Base-by-base conservation (phyloP, 1,140 invertebrate species). In the Branchinecta lindahli region DNA sequence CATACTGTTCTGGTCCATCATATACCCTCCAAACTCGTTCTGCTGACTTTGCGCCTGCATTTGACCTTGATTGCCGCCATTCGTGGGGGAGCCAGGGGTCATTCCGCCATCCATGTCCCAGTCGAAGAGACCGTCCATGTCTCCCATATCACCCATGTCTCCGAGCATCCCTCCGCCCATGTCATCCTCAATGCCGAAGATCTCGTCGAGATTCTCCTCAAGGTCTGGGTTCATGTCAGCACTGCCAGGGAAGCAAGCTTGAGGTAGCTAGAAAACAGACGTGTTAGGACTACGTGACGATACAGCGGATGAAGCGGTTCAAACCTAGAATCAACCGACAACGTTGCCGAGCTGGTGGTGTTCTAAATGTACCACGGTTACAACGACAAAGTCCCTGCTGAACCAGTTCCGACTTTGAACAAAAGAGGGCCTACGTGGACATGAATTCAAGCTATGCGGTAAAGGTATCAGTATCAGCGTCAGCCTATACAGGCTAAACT, bases 121-220 rank as follows among this genome's bases (percentile, higher is more conserved):
- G 66, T 82, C 84, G 74, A 86, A 86, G 68, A 87, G 84, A 73
- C 88, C 87, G 72, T 85, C 84, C 75, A 88, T 86, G 75, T 88
- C 76, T 70, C 69, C 86, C 73, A 85, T 69, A 46, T 72, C 52
- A 61, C 52, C 52, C 12, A 61, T 15, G 18, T 61, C 52, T 70
- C 84, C 82, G 68, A 85, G 86, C 75, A 88, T 89, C 46, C 86
- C 86, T 74, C 88, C 87, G 20, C 82, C 81, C 82, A 89, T 88
- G 74, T 89, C 86, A 74, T 87, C 86, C 65, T 86, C 83, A 4
- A 87, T 77, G 5, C 82, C 85, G 44, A 83, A 83, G 73, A 90
- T 84, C 44, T 91, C 79, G 74, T 88, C 87, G 74, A 76, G 75
- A 52, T 90, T 89, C 75, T 89, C 88, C 45, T 85, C 87, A 45